Conservation (phyloP, 2,113 vertebrate species). For the Oreotrochilus melanogaster region DNA sequence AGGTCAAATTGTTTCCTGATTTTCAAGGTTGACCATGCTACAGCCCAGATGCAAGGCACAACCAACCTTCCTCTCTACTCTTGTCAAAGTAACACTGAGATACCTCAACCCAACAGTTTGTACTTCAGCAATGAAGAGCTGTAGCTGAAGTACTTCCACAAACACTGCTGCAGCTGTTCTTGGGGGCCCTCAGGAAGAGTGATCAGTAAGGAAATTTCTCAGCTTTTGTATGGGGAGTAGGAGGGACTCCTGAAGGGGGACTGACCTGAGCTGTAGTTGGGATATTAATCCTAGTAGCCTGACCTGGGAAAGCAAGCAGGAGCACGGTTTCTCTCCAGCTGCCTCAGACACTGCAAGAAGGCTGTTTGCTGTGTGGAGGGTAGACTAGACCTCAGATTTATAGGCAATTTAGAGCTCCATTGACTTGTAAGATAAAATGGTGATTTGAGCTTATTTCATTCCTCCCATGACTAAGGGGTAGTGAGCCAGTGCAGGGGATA, state of each 20-base stretch:
- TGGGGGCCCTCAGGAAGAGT: background rate
- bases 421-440: constrained; percentile 52
- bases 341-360: background rate
- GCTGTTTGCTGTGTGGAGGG: background rate
- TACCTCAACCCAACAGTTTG: background rate
- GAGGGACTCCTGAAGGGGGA: background rate
- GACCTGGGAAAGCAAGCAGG: background rate
- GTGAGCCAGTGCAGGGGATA: background rate
- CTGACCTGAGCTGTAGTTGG: background rate
- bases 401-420: constrained; percentile 71
- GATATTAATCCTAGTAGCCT: background rate
- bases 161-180: background rate
- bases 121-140: background rate
- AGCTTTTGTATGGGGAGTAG: background rate
- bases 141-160: background rate
- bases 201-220: background rate
- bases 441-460: constrained; percentile 54
- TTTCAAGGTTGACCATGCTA: background rate
- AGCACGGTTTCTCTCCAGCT: background rate
- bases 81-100: background rate
- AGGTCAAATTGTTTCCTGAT: accelerated
- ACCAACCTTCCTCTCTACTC: background rate
- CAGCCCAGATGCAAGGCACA: background rate
- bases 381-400: constrained; percentile 9
- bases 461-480: background rate